Percentiles rank a stretch among this genome's conserved stretches.
Conservation (phyloP, 2,113 vertebrate genomes). For the Dipodomys merriami region DNA sequence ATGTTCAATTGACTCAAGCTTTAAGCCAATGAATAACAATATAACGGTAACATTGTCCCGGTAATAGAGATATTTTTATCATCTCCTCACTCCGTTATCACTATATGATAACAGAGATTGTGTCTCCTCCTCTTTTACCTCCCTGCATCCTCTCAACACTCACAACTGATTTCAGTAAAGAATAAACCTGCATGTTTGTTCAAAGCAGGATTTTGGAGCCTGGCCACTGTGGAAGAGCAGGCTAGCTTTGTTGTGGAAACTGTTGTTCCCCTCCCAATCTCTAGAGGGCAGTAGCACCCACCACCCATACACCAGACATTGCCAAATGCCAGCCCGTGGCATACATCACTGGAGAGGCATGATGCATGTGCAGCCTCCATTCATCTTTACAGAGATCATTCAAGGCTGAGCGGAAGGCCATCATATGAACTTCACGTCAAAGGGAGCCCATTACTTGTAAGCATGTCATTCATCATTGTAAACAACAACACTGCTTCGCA, state of each 20-base stretch:
- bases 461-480: neutral
- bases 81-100: neutral
- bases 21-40: neutral
- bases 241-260: neutral
- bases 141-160: neutral
- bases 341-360: neutral
- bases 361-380: neutral
- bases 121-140: neutral
- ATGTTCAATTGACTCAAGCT: neutral
- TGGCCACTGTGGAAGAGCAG: accelerated
- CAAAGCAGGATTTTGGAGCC: too few species aligned
- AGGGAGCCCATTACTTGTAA: neutral
- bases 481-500: neutral
- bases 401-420: neutral
- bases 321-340: neutral
- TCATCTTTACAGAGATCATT: neutral
- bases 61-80: too few species aligned
- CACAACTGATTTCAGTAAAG: neutral
- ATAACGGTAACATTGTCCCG: too few species aligned
- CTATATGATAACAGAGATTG: neutral
- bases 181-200: accelerated
- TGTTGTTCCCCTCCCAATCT: neutral
- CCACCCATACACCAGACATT: neutral
- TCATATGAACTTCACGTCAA: neutral
- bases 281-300: neutral